Evolutionary conservation across 2,797 vertebrate genomes (phyloP), one percentile per base, ranked within the genome.

Genomic region (Syngnathus rostellatus): DNA sequence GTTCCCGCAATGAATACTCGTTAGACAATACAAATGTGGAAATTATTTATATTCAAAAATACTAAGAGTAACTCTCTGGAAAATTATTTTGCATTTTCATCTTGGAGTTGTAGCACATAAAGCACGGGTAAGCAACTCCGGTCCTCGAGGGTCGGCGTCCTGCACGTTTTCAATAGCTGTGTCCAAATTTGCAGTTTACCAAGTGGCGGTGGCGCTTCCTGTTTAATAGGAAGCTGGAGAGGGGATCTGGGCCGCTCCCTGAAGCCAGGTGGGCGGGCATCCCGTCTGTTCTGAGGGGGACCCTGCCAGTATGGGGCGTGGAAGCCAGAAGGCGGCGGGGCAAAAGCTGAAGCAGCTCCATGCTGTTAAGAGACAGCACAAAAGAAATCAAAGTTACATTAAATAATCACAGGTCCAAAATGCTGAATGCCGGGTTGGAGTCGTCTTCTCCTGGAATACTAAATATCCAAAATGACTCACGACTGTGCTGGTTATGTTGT

Each of bases 251-350:
- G 95, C 6, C 94, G 89, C 57, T 99, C 97, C 85, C 97, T 92
- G 84, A 98, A 99, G 21, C 79, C 85, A 0, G 94, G 91, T 2
- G 94, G 93, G 63, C 97, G 93, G 80, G 94, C 85, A 72, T 99
- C 97, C 76, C 95, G 93, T 86, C 96, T 92, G 81, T 92, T 96
- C 79, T 95, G 95, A 81, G 94, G 92, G 62, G 96, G 95, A 73
- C 95, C 95, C 83, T 95, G 95, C 96, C 96, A 99, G 88, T 96
- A 99, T 62, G 94, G 94, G 72, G 94, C 85, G 70, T 93, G 95
- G 92, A 98, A 98, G 76, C 93, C 92, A 70, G 94, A 72, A 72
- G 94, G 90, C 59, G 95, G 90, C 63, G 95, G 95, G 69, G 92
- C 90, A 76, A 94, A 99, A 77, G 94, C 91, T 67, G 94, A 92